phyloP scores from a whole-genome alignment of 1,140 invertebrate species.

The Macrostomum lignano region DNA sequence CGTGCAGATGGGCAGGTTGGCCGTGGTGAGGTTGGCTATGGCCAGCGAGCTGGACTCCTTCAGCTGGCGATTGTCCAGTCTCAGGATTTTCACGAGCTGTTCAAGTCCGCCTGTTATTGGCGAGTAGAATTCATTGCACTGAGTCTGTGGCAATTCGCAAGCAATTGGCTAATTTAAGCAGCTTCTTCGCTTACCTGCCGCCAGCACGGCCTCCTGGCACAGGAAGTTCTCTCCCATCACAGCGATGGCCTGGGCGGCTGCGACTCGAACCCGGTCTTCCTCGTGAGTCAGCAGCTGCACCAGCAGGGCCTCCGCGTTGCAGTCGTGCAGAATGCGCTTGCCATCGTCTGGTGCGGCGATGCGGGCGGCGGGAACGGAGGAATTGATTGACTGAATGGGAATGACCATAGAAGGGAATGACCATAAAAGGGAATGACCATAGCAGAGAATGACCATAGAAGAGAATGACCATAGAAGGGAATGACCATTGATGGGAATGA shows the following conservation, averaged over 20 bases:
- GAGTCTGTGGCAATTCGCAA: too few species aligned
- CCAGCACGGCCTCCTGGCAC: slow-evolving; percentile 18
- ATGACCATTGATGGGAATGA: too few species aligned
- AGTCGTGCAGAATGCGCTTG: slow-evolving; percentile 23
- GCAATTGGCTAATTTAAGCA: too few species aligned
- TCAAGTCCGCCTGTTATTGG: slow-evolving; percentile 21
- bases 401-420: too few species aligned
- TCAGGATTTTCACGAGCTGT: slow-evolving; percentile 22
- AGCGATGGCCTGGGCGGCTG: slow-evolving; percentile 20
- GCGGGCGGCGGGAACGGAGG: too few species aligned
- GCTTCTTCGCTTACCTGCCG: background rate
- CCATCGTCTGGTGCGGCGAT: slow-evolving; percentile 22
- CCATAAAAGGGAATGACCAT: too few species aligned
- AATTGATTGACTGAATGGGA: too few species aligned
- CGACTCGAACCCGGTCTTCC: slow-evolving; percentile 17
- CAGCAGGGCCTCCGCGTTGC: slow-evolving; percentile 26
- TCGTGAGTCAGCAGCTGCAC: slow-evolving; percentile 19
- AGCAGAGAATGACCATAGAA: too few species aligned
- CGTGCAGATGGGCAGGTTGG: slow-evolving; percentile 18
- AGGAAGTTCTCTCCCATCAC: slow-evolving; percentile 23
- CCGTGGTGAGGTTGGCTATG: slow-evolving; percentile 20
- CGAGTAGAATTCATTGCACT: too few species aligned
- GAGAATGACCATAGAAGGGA: too few species aligned
- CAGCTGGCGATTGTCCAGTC: slow-evolving; percentile 17
- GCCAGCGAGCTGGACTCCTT: slow-evolving; percentile 20